Evolutionary conservation across 1,140 invertebrate genomes (phyloP), one percentile per base, ranked within the genome.

Genomic region (Scaptomyza hsui): DNA sequence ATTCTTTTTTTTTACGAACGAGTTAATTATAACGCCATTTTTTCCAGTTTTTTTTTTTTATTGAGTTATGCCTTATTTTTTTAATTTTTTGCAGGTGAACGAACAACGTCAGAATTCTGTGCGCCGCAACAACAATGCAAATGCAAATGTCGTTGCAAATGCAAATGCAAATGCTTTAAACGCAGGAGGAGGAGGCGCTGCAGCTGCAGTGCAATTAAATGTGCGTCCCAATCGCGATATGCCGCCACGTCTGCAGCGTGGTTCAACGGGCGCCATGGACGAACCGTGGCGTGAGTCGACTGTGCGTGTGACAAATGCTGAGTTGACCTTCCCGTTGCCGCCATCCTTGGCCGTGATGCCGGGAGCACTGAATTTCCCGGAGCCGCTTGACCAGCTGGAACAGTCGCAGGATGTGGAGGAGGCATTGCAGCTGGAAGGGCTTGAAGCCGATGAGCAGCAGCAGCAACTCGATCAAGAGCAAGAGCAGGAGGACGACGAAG

Each of bases 181-280:
- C 32, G 6, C 10, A 2, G 32, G 4, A 35, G 32, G 32, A 0
- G 32, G 12, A 37, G 32, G 32, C n/a, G 15, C 1, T 1, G 29
- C 9, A 3, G 15, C 21, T 0, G 39, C 53, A 0, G 26, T 62
- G 13, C 55, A 60, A 35, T 26, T 64, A 7, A 56, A 29, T 47
- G 16, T 24, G 0, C 78, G 78, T 2, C n/a, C 64, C 41, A 75
- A 48, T 45, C 71, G 79, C 1, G 80, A 75, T 9, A 41, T 83
- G 16, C 65, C 75, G n/a, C 65, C 48, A 18, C 72, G 75, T 0
- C 26, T 83, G 53, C 75, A 75, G 6, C 80, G 79, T 5, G 51
- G 57, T 0, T 61, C 70, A 13, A 26, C 19, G 9, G 10, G 10
- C 16, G 32, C 26, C 6, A 24, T 3, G 9, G 60, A 44, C 19